Evolutionary conservation across 2,797 vertebrate species (phyloP).

Genomic region (Eulemur rubriventer): DNA sequence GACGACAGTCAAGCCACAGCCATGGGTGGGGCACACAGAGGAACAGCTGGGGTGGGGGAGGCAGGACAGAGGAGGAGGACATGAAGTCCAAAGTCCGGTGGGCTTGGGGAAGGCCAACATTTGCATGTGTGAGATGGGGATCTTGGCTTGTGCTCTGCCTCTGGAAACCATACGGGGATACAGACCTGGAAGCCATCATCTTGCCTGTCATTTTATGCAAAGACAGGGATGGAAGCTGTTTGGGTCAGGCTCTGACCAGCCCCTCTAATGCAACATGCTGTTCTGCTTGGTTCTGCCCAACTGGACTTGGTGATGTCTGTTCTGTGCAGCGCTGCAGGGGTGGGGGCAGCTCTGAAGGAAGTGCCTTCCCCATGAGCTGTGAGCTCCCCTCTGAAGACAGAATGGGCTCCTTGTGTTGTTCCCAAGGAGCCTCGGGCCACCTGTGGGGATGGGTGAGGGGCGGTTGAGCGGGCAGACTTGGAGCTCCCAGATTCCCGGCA

Average conservation of each 20-base stretch:
- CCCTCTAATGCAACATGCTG: background rate
- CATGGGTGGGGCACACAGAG: background rate
- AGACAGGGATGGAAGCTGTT: background rate
- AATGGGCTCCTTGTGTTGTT: background rate
- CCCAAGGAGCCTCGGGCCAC: background rate
- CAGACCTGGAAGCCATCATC: fast-evolving
- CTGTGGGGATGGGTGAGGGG: background rate
- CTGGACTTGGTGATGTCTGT: background rate
- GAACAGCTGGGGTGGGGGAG: background rate
- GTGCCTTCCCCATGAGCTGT: background rate
- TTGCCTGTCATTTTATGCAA: background rate
- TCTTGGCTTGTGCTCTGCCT: background rate
- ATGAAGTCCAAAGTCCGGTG: background rate
- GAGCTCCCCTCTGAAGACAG: background rate
- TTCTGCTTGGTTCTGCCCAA: background rate
- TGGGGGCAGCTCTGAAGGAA: background rate
- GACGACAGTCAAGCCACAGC: background rate
- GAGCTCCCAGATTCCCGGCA: background rate
- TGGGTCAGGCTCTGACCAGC: background rate
- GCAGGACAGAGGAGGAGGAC: background rate
- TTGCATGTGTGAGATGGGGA: background rate
- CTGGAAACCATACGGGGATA: background rate
- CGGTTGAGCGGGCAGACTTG: background rate
- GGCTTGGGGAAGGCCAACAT: background rate
- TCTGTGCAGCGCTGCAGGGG: background rate